Evolutionary conservation across 1,140 invertebrate species (phyloP), one percentile per base, ranked within the genome.

Genomic region (Pachyrhynchus sulphureomaculatus): DNA sequence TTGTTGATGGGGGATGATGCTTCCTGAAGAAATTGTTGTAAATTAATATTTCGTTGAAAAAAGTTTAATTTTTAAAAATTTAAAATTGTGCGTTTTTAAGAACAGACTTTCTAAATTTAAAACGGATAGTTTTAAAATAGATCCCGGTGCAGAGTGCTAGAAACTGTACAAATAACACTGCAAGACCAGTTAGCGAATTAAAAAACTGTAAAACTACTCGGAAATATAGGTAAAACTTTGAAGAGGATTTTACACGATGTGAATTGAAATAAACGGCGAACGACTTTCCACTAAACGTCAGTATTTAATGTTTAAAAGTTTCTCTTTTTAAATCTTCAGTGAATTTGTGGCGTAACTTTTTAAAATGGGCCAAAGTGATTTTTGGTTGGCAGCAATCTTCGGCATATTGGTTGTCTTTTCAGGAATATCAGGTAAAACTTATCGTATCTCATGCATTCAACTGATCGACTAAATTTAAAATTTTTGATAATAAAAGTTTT

Each of bases 51-150:
- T n/a, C n/a, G n/a, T n/a, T n/a, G n/a, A n/a, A n/a, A n/a, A n/a
- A n/a, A n/a, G n/a, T n/a, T n/a, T n/a, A n/a, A n/a, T n/a, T n/a
- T n/a, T n/a, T n/a, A n/a, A n/a, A n/a, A n/a, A n/a, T n/a, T n/a
- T n/a, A n/a, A n/a, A n/a, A n/a, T n/a, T n/a, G n/a, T n/a, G n/a
- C 42, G 53, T 51, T 51, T 51, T 51, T 34, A 55, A 45, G 42
- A 12, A 42, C 53, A 23, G 23, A 55, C 33, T 57, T 57, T 57
- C 42, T 57, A 57, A 57, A 57, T 57, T 57, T 57, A 47, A 57
- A 57, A 48, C 54, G 44, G 47, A 57, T 57, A 57, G 54, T 57
- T 57, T 57, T 57, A 48, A 57, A 57, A 57, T 48, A 57, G 54
- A 57, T 48, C 33, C 15, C 18, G 9, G 29, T 37, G 17, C 47